Conservation (phyloP, 2,113 vertebrate species). For the Labeo rohita region DNA sequence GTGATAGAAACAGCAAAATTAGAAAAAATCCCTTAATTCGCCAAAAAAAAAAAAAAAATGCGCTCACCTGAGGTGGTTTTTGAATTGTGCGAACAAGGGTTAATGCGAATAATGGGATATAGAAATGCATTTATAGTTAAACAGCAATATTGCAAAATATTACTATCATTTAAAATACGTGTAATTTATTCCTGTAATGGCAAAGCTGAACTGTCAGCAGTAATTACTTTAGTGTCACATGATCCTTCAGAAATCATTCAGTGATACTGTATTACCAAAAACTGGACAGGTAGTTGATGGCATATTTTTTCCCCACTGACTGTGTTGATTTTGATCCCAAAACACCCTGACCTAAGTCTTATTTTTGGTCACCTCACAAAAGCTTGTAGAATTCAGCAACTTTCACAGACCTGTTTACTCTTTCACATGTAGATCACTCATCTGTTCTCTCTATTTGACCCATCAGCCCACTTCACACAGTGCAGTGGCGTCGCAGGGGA, state of each 20-base stretch:
- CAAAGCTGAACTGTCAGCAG: not conserved
- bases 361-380: slow-evolving; percentile 52
- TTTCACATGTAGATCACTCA: slow-evolving; percentile 52
- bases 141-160: no score
- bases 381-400: slow-evolving; percentile 67
- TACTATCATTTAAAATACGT: no score
- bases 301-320: not conserved
- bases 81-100: no score
- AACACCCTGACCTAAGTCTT: slow-evolving; percentile 3
- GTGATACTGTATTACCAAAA: not conserved
- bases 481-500: not conserved
- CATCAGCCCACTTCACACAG: slow-evolving; percentile 4
- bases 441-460: not conserved
- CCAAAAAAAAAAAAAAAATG: no score
- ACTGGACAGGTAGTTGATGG: not conserved
- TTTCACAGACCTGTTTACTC: slow-evolving; percentile 30
- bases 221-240: not conserved
- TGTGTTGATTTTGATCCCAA: slow-evolving; percentile 1
- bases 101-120: no score
- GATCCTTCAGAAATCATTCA: slow-evolving; percentile 4
- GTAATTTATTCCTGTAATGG: not conserved
- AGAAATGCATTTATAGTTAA: no score
- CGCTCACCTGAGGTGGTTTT: no score
- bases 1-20: no score
- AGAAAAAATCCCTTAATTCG: no score